Evolutionary conservation across 2,113 vertebrate species (phyloP).

Genomic region (Nematolebias whitei): DNA sequence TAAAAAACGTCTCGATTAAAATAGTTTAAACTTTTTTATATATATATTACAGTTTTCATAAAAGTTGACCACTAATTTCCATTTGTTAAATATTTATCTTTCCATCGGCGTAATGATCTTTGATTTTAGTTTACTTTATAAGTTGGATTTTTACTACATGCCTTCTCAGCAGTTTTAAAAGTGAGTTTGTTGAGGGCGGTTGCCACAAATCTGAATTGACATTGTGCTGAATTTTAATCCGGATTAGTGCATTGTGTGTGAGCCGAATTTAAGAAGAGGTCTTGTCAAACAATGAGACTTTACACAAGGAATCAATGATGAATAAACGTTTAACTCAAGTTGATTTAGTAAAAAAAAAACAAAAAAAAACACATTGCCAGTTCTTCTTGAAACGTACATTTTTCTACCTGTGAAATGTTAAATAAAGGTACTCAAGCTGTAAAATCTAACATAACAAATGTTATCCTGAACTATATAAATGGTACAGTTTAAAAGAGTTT

Average conservation of each 20-base stretch:
- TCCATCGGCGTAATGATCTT: neutral
- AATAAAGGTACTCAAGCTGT: too few species aligned
- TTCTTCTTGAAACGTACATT: neutral
- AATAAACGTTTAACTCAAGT: too few species aligned
- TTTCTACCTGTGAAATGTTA: neutral
- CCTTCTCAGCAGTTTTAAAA: neutral
- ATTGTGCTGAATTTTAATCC: neutral
- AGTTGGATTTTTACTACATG: neutral
- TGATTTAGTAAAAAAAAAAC: neutral
- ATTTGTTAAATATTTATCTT: fast-evolving
- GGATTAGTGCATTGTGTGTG: neutral
- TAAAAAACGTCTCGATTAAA: neutral
- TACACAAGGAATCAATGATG: too few species aligned
- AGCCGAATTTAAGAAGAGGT: neutral
- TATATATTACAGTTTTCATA: too few species aligned
- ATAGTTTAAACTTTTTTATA: neutral
- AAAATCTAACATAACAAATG: too few species aligned
- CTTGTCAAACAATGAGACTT: too few species aligned
- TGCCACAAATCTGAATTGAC: neutral
- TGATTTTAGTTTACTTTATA: neutral
- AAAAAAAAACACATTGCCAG: too few species aligned
- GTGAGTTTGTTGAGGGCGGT: slow-evolving; percentile 1
- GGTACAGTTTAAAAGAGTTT: too few species aligned
- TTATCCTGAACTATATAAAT: too few species aligned
- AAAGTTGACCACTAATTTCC: too few species aligned